A percentile compares a stretch with the other conserved stretches of the same genome.
These are phyloP conservation scores for Euphydryas editha DNA, from an alignment of 2,888 invertebrate genomes.

Conservation along the genomic window DNA sequence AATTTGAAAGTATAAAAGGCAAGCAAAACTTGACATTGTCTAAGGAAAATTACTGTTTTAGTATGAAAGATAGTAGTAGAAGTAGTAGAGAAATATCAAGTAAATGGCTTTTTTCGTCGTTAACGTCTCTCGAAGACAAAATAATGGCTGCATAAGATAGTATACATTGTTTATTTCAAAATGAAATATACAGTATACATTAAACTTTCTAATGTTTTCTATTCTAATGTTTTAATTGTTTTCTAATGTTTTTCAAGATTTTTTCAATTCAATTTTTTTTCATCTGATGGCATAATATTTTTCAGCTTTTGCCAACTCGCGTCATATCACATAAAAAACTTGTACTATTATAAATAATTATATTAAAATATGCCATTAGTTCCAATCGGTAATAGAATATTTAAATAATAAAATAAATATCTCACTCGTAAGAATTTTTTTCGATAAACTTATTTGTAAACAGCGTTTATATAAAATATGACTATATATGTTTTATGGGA, in stretches of 20 bases:
- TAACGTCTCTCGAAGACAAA: not conserved
- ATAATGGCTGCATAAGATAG: not conserved
- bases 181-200: constrained; percentile 13
- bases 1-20: too few relatives aligned
- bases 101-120: not conserved
- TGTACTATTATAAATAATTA: constrained; percentile 65
- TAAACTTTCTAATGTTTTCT: not conserved
- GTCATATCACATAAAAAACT: constrained; percentile 50
- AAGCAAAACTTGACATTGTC: too few relatives aligned
- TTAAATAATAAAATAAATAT: constrained; percentile 63
- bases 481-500: constrained; percentile 35
- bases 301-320: constrained; percentile 30
- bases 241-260: too few relatives aligned
- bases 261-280: too few relatives aligned
- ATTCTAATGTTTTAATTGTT: too few relatives aligned
- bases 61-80: not conserved
- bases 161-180: constrained; percentile 14
- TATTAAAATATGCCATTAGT: constrained; percentile 58
- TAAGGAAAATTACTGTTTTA: not conserved
- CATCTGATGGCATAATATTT: constrained; percentile 40
- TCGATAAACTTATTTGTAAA: constrained; percentile 43
- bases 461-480: constrained; percentile 46
- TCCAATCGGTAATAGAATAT: constrained; percentile 47
- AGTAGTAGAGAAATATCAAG: not conserved
- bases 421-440: constrained; percentile 60